Base-by-base conservation (phyloP, 1,140 invertebrate species). In the Dendrolimus kikuchii region DNA sequence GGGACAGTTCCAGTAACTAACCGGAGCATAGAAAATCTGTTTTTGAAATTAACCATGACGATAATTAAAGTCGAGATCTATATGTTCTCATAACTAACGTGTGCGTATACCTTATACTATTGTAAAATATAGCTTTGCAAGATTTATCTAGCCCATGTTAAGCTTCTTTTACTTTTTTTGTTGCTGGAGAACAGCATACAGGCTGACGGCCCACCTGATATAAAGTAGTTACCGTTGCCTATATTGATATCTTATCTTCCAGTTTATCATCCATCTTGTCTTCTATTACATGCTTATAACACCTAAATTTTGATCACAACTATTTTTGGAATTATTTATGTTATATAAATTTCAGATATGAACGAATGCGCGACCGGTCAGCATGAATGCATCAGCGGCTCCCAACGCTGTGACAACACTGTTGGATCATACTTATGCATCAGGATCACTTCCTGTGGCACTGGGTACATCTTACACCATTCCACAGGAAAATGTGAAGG, bases 401-500 rank as follows among this genome's bases (percentile, higher is more conserved):
- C 90, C 5, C 95, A 97, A 76, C 83, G 95, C 39, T 98, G 96
- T 75, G 95, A 97, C 75, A 98, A 98, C 71, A 96, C 94, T 0
- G 89, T 96, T 23, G 96, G 96, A 3, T 95, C 95, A 6, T 98
- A 91, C 74, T 89, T 92, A 8, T 98, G 97, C 74, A 92, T 96
- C 8, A 74, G 89, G 43, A 93, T 93, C 38, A 90, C 94, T 23
- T 93, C 94, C 0, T 99, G 98, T 83, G 98, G 98, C 0, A 99
- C 97, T 0, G 98, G 98, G 0, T 99, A 99, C 72, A 98, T 96
- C 0, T 81, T 99, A 4, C 98, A 99, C 73, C 93, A 94, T 5
- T 90, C 92, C 6, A 95, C 93, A 4, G 93, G 95, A 53, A 88
- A 92, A 56, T 99, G 98, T 83, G 95, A 96, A 89, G 95, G 95